These are phyloP conservation scores for Coptotermes formosanus DNA, from an alignment of 1,140 invertebrate species.

Conservation along the genomic window DNA sequence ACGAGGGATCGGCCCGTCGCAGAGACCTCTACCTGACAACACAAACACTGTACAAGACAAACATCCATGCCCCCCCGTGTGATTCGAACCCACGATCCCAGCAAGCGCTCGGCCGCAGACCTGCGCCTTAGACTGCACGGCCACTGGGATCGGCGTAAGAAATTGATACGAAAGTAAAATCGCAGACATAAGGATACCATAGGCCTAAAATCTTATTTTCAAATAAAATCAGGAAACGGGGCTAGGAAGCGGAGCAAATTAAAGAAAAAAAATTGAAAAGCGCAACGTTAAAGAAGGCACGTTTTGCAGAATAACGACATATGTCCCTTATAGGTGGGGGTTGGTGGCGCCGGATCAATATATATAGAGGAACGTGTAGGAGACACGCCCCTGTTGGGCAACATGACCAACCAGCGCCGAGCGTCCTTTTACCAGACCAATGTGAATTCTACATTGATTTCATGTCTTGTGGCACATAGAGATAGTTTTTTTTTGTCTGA, in stretches of 20 bases:
- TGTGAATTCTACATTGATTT: slow-evolving; percentile 12
- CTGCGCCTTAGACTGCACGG: too few species aligned
- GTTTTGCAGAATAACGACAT: background rate
- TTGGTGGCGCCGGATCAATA: background rate
- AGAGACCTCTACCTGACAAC: too few species aligned
- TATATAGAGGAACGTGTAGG: background rate
- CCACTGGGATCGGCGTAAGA: too few species aligned
- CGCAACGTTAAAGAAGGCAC: background rate
- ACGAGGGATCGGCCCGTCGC: too few species aligned
- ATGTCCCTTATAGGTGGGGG: background rate
- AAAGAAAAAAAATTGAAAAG: background rate
- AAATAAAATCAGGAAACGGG: too few species aligned
- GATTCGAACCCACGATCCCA: too few species aligned
- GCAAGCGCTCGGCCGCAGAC: too few species aligned
- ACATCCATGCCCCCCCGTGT: too few species aligned
- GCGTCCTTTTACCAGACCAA: background rate
- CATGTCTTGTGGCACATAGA: background rate
- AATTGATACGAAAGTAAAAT: too few species aligned
- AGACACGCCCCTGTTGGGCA: background rate
- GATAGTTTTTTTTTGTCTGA: background rate
- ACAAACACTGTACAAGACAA: too few species aligned
- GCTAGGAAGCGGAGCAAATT: background rate
- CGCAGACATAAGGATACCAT: too few species aligned
- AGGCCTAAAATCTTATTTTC: too few species aligned
- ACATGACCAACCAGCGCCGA: background rate